phyloP scores from a whole-genome alignment of 2,113 vertebrate species.

The Drymodes brunneopygia region DNA sequence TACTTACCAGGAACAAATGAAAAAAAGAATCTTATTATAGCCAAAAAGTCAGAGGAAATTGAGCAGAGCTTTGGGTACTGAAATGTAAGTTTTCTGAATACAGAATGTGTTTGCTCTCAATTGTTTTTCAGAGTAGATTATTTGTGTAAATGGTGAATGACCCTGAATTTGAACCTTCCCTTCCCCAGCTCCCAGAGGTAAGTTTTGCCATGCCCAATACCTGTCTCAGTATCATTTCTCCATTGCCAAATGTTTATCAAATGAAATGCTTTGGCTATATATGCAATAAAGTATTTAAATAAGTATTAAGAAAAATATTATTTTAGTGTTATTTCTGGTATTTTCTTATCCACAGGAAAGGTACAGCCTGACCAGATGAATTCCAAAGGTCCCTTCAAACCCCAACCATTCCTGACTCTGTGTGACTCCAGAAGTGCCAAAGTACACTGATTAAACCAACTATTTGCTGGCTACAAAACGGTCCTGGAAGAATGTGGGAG shows the following conservation, averaged over 20 bases:
- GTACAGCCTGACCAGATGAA: neutral
- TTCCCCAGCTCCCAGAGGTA: neutral
- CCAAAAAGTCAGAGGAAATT: neutral
- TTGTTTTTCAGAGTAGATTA: neutral
- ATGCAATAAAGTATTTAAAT: neutral
- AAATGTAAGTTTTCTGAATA: neutral
- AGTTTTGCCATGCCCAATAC: neutral
- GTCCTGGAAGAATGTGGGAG: neutral
- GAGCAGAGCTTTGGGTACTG: neutral
- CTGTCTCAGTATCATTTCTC: neutral
- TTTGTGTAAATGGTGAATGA: neutral
- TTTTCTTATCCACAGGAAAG: neutral
- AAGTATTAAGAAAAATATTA: neutral
- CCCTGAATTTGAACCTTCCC: neutral
- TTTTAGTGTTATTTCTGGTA: neutral
- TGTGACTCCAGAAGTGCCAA: neutral
- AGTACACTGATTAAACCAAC: neutral
- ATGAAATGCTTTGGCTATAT: neutral
- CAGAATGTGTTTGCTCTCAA: neutral
- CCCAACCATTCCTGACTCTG: neutral
- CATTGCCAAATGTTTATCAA: neutral
- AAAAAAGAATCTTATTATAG: neutral
- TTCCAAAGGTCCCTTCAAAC: neutral
- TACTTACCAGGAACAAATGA: neutral
- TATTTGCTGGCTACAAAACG: neutral